A percentile compares a stretch with the other conserved stretches of the same genome.
Evolutionary conservation across 1,140 invertebrate species (phyloP).

Genomic region (Drosophila teissieri): DNA sequence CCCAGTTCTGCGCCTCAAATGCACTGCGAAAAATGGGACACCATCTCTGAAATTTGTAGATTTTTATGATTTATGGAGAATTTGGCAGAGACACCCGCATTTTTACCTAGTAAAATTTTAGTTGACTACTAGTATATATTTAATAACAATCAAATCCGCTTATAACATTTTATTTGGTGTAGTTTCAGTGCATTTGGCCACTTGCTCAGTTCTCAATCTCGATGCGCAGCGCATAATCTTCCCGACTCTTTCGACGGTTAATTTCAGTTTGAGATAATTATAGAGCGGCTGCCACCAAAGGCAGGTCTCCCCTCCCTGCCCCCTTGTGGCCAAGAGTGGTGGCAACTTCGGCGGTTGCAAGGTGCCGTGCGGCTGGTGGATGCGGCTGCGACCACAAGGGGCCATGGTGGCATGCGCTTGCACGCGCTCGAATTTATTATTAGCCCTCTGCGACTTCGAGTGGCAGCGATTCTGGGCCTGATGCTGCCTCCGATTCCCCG

Average conservation of each 20-base stretch:
- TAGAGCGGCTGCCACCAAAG: constrained; percentile 81
- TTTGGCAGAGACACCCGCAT: too few species aligned
- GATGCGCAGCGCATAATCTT: constrained; percentile 77
- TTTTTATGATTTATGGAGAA: too few species aligned
- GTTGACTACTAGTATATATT: too few species aligned
- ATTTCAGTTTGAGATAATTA: constrained; percentile 84
- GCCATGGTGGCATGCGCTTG: constrained; percentile 67
- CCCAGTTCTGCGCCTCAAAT: constrained; percentile 6
- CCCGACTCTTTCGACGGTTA: constrained; percentile 83
- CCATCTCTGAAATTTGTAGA: not conserved
- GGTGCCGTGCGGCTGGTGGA: constrained; percentile 13
- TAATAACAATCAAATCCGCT: not conserved
- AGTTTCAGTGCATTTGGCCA: constrained; percentile 22
- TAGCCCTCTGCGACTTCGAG: constrained; percentile 58
- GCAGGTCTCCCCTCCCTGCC: constrained; percentile 1
- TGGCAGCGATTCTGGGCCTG: constrained; percentile 30
- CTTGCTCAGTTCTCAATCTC: constrained; percentile 38
- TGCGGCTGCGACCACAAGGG: not conserved
- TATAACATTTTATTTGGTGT: too few species aligned
- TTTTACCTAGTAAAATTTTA: too few species aligned
- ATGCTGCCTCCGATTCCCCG: constrained; percentile 35
- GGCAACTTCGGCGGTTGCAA: constrained; percentile 30
- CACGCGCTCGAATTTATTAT: constrained; percentile 82
- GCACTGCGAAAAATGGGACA: constrained; percentile 1
- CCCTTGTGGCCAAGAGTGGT: constrained; percentile 7